Conservation (phyloP, 92 coral and sea anemone species). For the Parazoanthus darwini region DNA sequence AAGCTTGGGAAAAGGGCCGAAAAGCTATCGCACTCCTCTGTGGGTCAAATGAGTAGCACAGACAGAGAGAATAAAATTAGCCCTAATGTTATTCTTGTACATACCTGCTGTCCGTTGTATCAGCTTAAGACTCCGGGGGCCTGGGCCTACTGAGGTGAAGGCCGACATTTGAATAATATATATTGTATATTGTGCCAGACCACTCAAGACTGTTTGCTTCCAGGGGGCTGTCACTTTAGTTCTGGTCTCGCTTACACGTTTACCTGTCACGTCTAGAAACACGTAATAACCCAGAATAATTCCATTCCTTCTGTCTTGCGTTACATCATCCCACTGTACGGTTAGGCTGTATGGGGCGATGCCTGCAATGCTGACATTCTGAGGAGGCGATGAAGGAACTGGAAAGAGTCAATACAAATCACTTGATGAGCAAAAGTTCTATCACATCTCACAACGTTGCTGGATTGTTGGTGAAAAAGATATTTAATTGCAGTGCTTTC, state of each 20-base stretch:
- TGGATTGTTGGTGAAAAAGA: too few relatives aligned
- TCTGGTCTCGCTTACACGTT: neutral
- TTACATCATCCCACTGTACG: neutral
- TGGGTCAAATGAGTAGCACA: too few relatives aligned
- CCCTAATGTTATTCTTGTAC: too few relatives aligned
- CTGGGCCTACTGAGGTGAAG: slow-evolving; percentile 8
- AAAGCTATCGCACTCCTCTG: too few relatives aligned
- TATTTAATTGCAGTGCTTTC: too few relatives aligned
- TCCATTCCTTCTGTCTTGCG: neutral
- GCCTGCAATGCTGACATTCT: neutral
- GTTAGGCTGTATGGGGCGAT: neutral
- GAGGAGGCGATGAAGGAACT: slow-evolving; percentile 2
- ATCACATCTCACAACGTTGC: too few relatives aligned
- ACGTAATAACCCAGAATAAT: neutral
- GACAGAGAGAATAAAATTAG: too few relatives aligned
- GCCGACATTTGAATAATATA: neutral
- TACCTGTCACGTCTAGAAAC: neutral
- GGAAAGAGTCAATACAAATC: neutral
- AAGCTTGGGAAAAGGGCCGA: too few relatives aligned
- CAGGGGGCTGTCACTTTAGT: neutral
- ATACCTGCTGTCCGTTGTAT: neutral
- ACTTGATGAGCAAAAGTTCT: neutral
- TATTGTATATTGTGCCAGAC: neutral
- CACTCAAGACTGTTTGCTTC: neutral
- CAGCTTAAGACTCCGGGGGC: neutral